Conservation (phyloP, 2,888 invertebrate genomes). For the Polyommatus iphigenia region DNA sequence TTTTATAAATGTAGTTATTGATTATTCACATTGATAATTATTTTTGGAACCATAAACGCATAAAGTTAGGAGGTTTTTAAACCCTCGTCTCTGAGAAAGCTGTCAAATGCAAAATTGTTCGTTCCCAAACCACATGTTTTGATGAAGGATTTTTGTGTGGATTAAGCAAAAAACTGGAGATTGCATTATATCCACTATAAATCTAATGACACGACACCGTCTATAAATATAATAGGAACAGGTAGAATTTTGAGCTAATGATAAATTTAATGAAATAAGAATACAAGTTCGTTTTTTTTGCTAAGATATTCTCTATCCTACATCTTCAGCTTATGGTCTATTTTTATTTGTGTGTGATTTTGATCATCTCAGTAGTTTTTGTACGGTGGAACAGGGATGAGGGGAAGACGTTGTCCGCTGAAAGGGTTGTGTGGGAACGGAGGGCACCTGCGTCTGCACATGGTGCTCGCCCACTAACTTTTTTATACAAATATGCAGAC, state of each 20-base stretch:
- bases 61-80: background rate
- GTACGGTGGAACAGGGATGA: conserved; percentile 56
- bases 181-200: conserved; percentile 79
- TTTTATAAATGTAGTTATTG: background rate
- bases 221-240: conserved; percentile 77
- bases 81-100: background rate
- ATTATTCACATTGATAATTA: background rate
- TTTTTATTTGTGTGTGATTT: conserved; percentile 45
- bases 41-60: background rate
- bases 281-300: conserved; percentile 42
- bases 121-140: conserved; percentile 40
- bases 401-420: conserved; percentile 63
- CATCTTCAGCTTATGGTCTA: conserved; percentile 38
- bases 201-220: conserved; percentile 79
- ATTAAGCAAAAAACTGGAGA: conserved; percentile 67
- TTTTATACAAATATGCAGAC: conserved; percentile 74
- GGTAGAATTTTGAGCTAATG: conserved; percentile 77
- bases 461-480: conserved; percentile 70
- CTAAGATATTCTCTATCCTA: conserved; percentile 39
- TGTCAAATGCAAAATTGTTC: conserved; percentile 25
- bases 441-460: conserved; percentile 80
- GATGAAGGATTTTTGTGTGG: conserved; percentile 34
- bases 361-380: conserved; percentile 52
- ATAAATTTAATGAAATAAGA: conserved; percentile 45
- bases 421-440: conserved; percentile 81